These are phyloP conservation scores for Cetonia aurata DNA, from an alignment of 2,888 invertebrate genomes.

Conservation along the genomic window DNA sequence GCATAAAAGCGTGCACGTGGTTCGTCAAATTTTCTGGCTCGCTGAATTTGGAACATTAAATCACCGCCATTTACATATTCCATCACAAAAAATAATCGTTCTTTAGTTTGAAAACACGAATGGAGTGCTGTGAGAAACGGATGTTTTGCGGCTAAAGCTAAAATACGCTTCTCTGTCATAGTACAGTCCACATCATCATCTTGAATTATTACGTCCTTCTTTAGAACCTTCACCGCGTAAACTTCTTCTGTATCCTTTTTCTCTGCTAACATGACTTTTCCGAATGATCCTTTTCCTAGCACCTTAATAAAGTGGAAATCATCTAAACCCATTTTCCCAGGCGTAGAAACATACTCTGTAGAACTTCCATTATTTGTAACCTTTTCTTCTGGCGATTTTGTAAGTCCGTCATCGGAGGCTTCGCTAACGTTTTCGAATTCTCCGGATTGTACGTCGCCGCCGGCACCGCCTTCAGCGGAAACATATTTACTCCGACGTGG, in stretches of 20 bases:
- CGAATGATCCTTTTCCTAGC: slow-evolving; percentile 98
- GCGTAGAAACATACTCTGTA: slow-evolving; percentile 51
- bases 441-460: slow-evolving; percentile 58
- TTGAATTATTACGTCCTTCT: slow-evolving; percentile 98
- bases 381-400: slow-evolving; percentile 67
- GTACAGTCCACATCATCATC: slow-evolving; percentile 99
- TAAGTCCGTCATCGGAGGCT: slow-evolving; percentile 48
- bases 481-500: slow-evolving; percentile 71
- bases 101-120: slow-evolving; percentile 96
- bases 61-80: slow-evolving; percentile 99
- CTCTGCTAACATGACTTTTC: slow-evolving; percentile 98
- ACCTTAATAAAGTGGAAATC: slow-evolving; percentile 99
- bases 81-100: slow-evolving; percentile 96
- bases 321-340: slow-evolving; percentile 77
- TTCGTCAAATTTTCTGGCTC: slow-evolving; percentile 98
- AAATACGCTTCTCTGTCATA: slow-evolving; percentile 97
- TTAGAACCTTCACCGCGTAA: slow-evolving; percentile 89
- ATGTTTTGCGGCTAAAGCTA: slow-evolving; percentile 96
- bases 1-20: slow-evolving; percentile 96
- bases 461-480: slow-evolving; percentile 62
- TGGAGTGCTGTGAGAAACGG: slow-evolving; percentile 98
- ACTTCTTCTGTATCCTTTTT: slow-evolving; percentile 93
- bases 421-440: slow-evolving; percentile 57
- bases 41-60: slow-evolving; percentile 99
- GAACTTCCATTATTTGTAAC: slow-evolving; percentile 61